Evolutionary conservation across 2,888 invertebrate genomes (phyloP), one percentile per base, ranked within the genome.

Genomic region (Thecocarcelia acutangulata): DNA sequence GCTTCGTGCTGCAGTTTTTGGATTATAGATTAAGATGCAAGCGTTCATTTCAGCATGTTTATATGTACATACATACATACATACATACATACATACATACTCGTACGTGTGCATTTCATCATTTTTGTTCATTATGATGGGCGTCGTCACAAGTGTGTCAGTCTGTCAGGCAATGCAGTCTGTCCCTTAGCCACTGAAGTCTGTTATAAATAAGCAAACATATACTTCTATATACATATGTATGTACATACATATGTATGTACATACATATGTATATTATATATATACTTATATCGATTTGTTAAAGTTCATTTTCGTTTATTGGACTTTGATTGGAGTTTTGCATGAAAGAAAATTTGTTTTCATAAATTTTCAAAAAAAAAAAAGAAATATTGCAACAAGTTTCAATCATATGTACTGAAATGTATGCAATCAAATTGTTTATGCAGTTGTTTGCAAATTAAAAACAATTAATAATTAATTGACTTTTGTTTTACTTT

Each of bases 291-390:
- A 44, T 28, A 68, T 40, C 56, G 64, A 50, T 61, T 70, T 66
- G 56, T 46, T 52, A 66, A 59, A 82, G 77, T 82, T 82, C 68
- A 77, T 81, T 73, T 77, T 58, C 37, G 77, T 77, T 69, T 74
- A 74, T 82, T 82, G 77, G 82, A 82, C 82, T 82, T 82, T 82
- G 77, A 52, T 63, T 61, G 17, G 66, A 76, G 54, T 48, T 78
- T 50, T 33, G 8, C 24, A 21, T 70, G 11, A n/a, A 15, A n/a
- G 15, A 59, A 37, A 13, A 48, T 56, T 21, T 44, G 6, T n/a
- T 15, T 66, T 50, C 42, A 21, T 6, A 13, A 33, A 15, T 6
- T 12, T 46, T 3, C 13, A 46, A 11, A 28, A 5, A 3, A 15
- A 69, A 58, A 56, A 56, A 9, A 68, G 12, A 15, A 48, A 37